Percentiles rank a stretch among this genome's conserved stretches.
These are phyloP conservation scores for Agrilus mali DNA, from an alignment of 2,888 invertebrate species.

Conservation along the genomic window DNA sequence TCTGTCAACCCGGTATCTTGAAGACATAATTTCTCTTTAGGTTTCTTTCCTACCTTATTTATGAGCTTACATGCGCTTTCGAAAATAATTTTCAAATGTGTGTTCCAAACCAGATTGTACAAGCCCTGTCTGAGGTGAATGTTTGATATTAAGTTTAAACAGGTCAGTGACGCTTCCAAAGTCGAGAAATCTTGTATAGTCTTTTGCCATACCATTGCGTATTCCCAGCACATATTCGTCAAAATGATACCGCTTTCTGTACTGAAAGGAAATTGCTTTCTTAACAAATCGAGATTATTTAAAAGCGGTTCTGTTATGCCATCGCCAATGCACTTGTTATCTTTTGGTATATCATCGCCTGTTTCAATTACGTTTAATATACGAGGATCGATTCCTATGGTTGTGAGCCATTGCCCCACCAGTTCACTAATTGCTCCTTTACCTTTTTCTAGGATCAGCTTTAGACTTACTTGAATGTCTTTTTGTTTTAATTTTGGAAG, in stretches of 20 bases:
- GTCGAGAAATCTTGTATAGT: conserved; percentile 50
- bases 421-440: conserved; percentile 81
- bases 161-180: conserved; percentile 58
- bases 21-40: conserved; percentile 70
- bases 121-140: conserved; percentile 65
- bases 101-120: conserved; percentile 78
- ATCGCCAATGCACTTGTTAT: conserved; percentile 4
- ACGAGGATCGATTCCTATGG: conserved; percentile 56
- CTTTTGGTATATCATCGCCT: neutral
- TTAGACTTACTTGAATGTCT: conserved; percentile 49
- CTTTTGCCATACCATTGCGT: conserved; percentile 76
- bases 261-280: conserved; percentile 76
- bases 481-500: conserved; percentile 44
- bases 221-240: conserved; percentile 87
- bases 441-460: conserved; percentile 50
- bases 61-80: conserved; percentile 63
- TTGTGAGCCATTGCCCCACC: conserved; percentile 75
- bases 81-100: conserved; percentile 70
- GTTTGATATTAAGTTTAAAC: conserved; percentile 53
- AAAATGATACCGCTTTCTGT: conserved; percentile 65
- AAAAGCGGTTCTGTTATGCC: conserved; percentile 34
- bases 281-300: conserved; percentile 50
- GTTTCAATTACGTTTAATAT: conserved; percentile 44
- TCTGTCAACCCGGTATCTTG: conserved; percentile 65
- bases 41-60: conserved; percentile 71